phyloP scores from a whole-genome alignment of 2,888 invertebrate genomes.

The Isotomurus palustris region DNA sequence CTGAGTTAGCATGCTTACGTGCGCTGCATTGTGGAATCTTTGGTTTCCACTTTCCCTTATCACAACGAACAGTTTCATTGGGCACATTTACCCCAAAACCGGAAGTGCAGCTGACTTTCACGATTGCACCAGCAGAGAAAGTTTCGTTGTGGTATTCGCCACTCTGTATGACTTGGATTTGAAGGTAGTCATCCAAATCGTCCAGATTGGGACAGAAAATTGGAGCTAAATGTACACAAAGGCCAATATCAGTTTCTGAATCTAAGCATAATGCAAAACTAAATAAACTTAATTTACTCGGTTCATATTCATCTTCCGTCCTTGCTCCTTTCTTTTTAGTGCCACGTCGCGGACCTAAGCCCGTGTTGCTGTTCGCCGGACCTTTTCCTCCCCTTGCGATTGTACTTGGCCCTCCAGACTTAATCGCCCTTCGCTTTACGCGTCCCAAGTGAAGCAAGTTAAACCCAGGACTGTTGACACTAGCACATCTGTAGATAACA shows the following conservation, averaged over 20 bases:
- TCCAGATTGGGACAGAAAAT: constrained; percentile 11
- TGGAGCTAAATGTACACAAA: too few species aligned
- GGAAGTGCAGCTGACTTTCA: constrained; percentile 69
- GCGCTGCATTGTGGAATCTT: constrained; percentile 73
- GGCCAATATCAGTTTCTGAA: neutral
- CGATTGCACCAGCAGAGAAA: constrained; percentile 70
- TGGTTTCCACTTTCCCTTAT: constrained; percentile 77
- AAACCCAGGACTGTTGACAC: constrained; percentile 80
- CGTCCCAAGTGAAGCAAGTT: constrained; percentile 68
- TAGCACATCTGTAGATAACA: constrained; percentile 62
- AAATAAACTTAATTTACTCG: constrained; percentile 48
- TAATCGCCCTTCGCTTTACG: constrained; percentile 34
- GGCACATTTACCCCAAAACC: constrained; percentile 72
- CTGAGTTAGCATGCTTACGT: constrained; percentile 60
- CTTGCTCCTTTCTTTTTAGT: constrained; percentile 25
- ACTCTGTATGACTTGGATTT: constrained; percentile 65
- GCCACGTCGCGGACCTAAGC: constrained; percentile 17
- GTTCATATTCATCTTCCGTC: constrained; percentile 47
- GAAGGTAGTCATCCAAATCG: constrained; percentile 62
- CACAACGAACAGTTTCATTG: constrained; percentile 54
- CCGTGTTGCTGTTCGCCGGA: constrained; percentile 22
- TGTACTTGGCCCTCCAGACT: constrained; percentile 24
- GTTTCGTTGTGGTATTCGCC: constrained; percentile 67
- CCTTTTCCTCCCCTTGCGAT: neutral
- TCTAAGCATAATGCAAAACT: neutral